Evolutionary conservation across 2,797 vertebrate genomes (phyloP).

Genomic region (Manis pentadactyla): DNA sequence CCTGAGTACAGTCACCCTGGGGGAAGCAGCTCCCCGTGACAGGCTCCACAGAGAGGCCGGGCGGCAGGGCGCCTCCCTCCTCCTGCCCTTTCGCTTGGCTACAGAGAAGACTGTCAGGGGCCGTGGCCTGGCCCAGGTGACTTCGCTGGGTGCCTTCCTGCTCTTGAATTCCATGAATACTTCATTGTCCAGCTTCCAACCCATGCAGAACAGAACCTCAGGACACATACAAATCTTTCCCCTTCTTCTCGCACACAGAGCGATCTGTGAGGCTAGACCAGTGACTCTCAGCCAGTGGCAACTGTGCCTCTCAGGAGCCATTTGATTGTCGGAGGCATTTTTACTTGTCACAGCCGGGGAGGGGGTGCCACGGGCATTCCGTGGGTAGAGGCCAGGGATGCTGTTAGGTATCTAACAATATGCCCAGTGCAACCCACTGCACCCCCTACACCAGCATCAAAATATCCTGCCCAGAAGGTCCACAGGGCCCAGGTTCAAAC

Average conservation of each 20-base stretch:
- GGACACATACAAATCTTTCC: not conserved
- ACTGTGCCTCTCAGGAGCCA: not conserved
- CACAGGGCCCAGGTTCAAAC: not conserved
- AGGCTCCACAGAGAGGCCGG: not conserved
- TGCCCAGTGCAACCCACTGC: accelerated
- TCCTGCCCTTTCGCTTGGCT: not conserved
- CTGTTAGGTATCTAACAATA: not conserved
- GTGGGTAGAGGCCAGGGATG: not conserved
- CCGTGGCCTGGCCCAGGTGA: not conserved
- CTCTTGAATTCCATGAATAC: not conserved
- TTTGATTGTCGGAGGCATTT: not conserved
- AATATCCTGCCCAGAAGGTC: constrained; percentile 16
- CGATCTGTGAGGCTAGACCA: not conserved
- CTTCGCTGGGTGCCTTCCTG: not conserved
- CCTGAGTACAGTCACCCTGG: not conserved
- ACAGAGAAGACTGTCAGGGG: not conserved
- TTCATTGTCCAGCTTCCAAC: not conserved
- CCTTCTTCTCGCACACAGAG: not conserved
- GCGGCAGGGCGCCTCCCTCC: not conserved
- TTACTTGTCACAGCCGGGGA: not conserved
- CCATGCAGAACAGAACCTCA: not conserved
- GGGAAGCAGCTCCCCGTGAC: not conserved
- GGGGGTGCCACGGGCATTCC: not conserved
- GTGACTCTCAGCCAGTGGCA: not conserved
- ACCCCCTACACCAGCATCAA: not conserved